Evolutionary conservation across 2,888 invertebrate species (phyloP).

Genomic region (Epiblema foenella): DNA sequence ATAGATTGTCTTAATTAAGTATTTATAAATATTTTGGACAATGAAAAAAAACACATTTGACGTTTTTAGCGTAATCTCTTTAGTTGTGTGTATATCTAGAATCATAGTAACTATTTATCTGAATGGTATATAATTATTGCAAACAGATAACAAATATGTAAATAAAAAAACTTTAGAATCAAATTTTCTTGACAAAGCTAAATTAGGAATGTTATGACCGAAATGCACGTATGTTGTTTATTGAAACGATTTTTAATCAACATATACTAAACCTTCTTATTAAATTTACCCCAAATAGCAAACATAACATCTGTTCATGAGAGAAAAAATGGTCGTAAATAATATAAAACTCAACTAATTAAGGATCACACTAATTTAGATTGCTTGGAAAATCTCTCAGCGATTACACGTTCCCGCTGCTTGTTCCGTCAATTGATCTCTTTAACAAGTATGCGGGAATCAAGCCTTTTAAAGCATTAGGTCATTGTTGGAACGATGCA

Average conservation of each 20-base stretch:
- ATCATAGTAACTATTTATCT: too few relatives aligned
- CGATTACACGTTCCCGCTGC: constrained; percentile 1
- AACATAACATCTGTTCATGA: too few relatives aligned
- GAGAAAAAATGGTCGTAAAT: neutral
- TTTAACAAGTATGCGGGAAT: constrained; percentile 49
- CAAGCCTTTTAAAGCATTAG: constrained; percentile 52
- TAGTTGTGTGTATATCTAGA: too few relatives aligned
- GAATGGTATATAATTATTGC: too few relatives aligned
- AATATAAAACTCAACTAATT: neutral
- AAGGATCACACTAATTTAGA: neutral
- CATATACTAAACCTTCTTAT: neutral
- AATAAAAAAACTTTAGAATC: too few relatives aligned
- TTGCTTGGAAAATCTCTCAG: constrained; percentile 8
- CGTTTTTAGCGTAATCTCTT: too few relatives aligned
- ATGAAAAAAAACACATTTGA: neutral
- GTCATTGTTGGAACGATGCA: constrained; percentile 37
- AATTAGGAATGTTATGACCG: too few relatives aligned
- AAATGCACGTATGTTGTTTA: too few relatives aligned
- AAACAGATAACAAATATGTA: too few relatives aligned
- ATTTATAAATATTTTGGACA: neutral
- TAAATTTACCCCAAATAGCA: too few relatives aligned
- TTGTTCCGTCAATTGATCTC: constrained; percentile 39
- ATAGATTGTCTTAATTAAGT: neutral
- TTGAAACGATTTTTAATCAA: neutral
- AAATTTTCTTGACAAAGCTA: neutral